Evolutionary conservation across 2,888 invertebrate species (phyloP), one percentile per base, ranked within the genome.

Genomic region (Drosophila rubida): DNA sequence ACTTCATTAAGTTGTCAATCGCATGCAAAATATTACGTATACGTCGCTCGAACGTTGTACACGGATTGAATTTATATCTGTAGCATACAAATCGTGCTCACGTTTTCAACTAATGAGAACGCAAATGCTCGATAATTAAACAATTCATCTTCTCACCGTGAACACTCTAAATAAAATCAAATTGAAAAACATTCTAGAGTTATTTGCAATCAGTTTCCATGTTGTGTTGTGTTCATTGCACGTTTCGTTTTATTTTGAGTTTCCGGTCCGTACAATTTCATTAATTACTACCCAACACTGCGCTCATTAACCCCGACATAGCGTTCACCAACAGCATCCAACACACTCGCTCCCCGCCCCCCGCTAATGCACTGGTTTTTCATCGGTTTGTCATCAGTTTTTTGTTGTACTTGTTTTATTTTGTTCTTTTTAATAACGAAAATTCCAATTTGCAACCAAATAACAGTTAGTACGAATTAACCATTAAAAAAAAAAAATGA

Each of bases 161-260:
- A 37, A 37, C 2, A 6, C 14, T 35, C 35, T 13, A 27, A 14
- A 22, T 14, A 13, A 48, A 48, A 30, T 23, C n/a, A 13, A 49
- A 19, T 51, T 19, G n/a, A 49, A 6, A 41, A 64, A 14, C 6
- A 11, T 23, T 53, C 39, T 63, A 58, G 49, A 41, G 35, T 55
- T 67, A 32, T 39, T 6, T 2, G 19, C 22, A 41, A 51, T 45
- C 13, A 48, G 35, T 53, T 64, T 54, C 35, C 42, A 27, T 60
- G 58, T 62, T 75, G 58, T 67, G 54, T 69, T 65, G 27, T 62
- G 32, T 64, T 61, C 57, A 68, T 54, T 69, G 70, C 74, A 70
- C 65, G 79, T 75, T 61, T 37, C 42, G 50, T 69, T 60, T 27
- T 23, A 11, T 55, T 54, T 61, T 23, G 22, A 32, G 16, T 55